Evolutionary conservation across 2,888 invertebrate genomes (phyloP), one percentile per base, ranked within the genome.

Genomic region (Mimumesa dahlbomi): DNA sequence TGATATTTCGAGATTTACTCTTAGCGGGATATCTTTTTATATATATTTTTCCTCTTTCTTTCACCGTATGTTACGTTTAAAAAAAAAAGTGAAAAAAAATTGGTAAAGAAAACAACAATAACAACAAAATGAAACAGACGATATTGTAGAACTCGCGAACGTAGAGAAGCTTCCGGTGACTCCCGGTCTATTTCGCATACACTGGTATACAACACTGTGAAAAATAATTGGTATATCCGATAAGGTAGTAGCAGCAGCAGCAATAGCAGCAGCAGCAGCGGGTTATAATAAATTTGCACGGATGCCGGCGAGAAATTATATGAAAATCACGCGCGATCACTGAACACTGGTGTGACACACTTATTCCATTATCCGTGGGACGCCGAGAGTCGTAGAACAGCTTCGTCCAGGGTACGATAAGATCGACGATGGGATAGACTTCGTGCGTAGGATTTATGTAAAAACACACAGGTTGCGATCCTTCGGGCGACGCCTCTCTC

Each of bases 351-450:
- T 70, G 72, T 76, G 79, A 76, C 77, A 79, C 79, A 79, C 79
- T 79, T 77, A 73, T 80, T 73, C 75, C 75, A 73, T 68, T 70
- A 77, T 80, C 79, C 80, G 80, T 79, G 77, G 66, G 77, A 79
- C 73, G 71, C 53, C 46, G 67, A 75, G 45, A 42, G 36, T 64
- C 64, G 69, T 54, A 40, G 73, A 73, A 64, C 58, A 59, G 59
- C 68, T 54, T 67, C 68, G 77, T 54, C 66, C 66, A 53, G 52
- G 58, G 29, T 34, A 46, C 61, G 54, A 31, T 29, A 29, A 45
- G 36, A 56, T 36, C 56, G 31, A 54, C 50, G 72, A 58, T 53
- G 66, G 53, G 6, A 48, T 43, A 48, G 13, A 21, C 40, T 45
- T 48, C 14, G 61, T 49, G 62, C 65, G 66, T 72, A 72, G 72